These are phyloP conservation scores for Drosophila parthenogenetica DNA, from an alignment of 2,888 invertebrate species.

Conservation along the genomic window DNA sequence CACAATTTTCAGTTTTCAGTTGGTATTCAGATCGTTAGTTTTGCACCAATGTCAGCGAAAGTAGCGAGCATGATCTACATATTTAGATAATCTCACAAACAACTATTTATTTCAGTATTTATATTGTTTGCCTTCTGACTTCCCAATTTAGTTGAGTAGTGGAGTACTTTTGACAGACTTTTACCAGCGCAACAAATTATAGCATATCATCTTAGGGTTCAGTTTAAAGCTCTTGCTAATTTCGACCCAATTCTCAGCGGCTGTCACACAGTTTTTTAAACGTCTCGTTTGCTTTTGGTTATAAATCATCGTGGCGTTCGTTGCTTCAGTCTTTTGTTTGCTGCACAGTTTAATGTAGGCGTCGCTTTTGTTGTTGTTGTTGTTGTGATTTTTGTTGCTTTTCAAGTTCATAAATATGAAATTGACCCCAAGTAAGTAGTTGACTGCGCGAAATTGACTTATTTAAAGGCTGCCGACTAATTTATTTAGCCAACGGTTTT, in stretches of 20 bases:
- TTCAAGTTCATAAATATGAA: constrained; percentile 71
- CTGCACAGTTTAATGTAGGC: constrained; percentile 23
- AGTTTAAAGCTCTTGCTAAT: constrained; percentile 64
- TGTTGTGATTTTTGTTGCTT: constrained; percentile 21
- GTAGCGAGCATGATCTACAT: constrained; percentile 25
- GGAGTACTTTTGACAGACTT: constrained; percentile 12
- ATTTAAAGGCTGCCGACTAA: constrained; percentile 17
- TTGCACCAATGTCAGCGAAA: constrained; percentile 64
- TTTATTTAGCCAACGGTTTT: constrained; percentile 15
- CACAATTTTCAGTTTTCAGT: constrained; percentile 52
- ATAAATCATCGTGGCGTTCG: constrained; percentile 69
- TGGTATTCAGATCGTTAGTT: constrained; percentile 41
- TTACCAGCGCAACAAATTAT: constrained; percentile 15
- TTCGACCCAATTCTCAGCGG: constrained; percentile 72
- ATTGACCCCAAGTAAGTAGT: constrained; percentile 39
- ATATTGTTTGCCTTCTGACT: background rate
- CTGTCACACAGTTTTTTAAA: constrained; percentile 49
- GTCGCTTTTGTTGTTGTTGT: constrained; percentile 32
- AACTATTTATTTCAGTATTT: background rate
- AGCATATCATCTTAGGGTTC: constrained; percentile 34
- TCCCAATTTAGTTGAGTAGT: background rate
- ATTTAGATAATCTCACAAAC: constrained; percentile 5
- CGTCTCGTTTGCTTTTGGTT: constrained; percentile 34
- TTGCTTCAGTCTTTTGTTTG: constrained; percentile 49
- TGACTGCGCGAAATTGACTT: constrained; percentile 40